Conservation (phyloP, 2,888 invertebrate species). For the Lepas anatifera region DNA sequence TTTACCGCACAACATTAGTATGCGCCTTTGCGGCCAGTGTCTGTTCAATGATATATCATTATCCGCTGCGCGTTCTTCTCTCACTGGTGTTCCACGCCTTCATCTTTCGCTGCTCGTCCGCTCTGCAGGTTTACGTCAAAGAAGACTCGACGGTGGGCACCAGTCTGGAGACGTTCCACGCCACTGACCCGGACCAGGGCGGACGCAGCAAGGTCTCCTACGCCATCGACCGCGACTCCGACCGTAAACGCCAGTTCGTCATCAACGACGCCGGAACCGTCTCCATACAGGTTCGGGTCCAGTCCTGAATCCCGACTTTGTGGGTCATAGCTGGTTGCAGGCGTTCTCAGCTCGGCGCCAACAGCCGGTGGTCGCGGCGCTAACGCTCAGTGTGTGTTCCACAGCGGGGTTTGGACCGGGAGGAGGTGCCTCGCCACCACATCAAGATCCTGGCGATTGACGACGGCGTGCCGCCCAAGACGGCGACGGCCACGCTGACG, state of each 20-base stretch:
- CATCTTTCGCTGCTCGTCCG: neutral
- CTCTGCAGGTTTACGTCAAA: constrained; percentile 33
- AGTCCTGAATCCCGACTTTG: no score
- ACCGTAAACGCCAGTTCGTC: constrained; percentile 82
- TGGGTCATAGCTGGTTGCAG: no score
- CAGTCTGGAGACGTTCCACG: constrained; percentile 82
- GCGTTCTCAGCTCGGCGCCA: no score
- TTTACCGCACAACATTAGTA: no score
- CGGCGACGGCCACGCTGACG: constrained; percentile 83
- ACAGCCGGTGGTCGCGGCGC: no score
- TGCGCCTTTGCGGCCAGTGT: no score
- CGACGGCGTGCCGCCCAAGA: constrained; percentile 83
- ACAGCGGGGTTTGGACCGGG: constrained; percentile 68
- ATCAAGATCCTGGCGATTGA: constrained; percentile 92
- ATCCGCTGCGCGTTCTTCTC: no score
- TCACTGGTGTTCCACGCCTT: neutral
- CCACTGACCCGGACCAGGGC: constrained; percentile 83
- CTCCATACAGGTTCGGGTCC: constrained; percentile 53
- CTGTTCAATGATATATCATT: no score
- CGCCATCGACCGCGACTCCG: constrained; percentile 81
- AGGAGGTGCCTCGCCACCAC: constrained; percentile 89
- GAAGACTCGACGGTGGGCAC: constrained; percentile 88
- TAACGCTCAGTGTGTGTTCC: no score
- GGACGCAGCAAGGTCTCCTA: constrained; percentile 44
- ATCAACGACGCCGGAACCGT: constrained; percentile 86